phyloP scores from a whole-genome alignment of 2,113 vertebrate species.

The Marmota flaviventris region DNA sequence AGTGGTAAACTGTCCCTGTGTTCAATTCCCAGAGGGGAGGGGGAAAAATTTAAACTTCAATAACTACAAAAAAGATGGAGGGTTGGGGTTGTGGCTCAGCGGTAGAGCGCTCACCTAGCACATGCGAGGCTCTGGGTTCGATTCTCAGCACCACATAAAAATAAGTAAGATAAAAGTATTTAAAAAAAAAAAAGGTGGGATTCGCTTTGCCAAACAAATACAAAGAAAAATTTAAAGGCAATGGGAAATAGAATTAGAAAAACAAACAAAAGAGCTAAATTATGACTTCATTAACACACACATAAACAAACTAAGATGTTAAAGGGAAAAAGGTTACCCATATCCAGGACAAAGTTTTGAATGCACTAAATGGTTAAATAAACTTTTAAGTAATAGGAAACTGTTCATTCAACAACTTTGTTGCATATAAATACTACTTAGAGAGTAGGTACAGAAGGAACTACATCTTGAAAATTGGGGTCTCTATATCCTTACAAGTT shows the following conservation, averaged over 20 bases:
- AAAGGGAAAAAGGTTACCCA: neutral
- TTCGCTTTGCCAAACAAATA: conserved; percentile 49
- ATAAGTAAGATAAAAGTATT: too few species aligned
- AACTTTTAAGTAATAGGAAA: conserved; percentile 42
- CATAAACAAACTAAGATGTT: conserved; percentile 24
- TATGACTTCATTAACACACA: conserved; percentile 5
- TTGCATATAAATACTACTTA: conserved; percentile 39
- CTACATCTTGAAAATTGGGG: neutral
- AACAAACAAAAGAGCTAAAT: conserved; percentile 25
- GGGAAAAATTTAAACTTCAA: neutral
- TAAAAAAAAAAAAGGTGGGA: neutral
- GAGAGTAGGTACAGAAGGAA: neutral
- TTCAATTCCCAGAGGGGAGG: too few species aligned
- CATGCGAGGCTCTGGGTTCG: too few species aligned
- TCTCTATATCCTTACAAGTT: conserved; percentile 31
- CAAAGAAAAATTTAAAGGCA: conserved; percentile 42
- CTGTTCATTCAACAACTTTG: neutral
- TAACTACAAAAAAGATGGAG: conserved; percentile 20
- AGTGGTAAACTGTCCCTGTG: too few species aligned
- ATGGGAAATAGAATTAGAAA: conserved; percentile 36
- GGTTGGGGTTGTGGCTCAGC: too few species aligned
- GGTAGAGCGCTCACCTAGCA: too few species aligned
- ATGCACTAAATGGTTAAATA: conserved; percentile 37
- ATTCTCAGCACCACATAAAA: too few species aligned
- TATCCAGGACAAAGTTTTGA: conserved; percentile 50